Conservation (phyloP, 2,113 vertebrate genomes). For the Callipepla squamata region DNA sequence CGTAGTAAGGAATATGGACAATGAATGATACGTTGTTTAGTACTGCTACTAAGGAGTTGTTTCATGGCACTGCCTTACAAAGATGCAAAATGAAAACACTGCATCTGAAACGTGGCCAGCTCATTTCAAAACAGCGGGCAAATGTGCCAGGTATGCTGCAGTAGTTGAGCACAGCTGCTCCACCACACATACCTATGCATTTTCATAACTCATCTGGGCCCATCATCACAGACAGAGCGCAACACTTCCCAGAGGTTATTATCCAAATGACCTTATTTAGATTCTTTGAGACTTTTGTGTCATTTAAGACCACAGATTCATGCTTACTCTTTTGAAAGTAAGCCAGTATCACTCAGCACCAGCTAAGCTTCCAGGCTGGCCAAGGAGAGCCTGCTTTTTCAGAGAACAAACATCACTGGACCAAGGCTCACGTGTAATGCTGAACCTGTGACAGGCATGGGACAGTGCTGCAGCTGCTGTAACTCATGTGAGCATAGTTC, state of each 20-base stretch:
- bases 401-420: neutral
- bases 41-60: neutral
- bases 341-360: neutral
- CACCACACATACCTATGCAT: neutral
- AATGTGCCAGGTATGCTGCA: neutral
- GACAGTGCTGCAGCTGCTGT: neutral
- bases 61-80: neutral
- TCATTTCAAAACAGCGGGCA: neutral
- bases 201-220: neutral
- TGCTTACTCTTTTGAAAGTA: neutral
- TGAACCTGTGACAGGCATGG: neutral
- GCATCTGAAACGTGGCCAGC: neutral
- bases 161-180: fast-evolving
- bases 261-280: neutral
- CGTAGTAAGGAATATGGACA: fast-evolving
- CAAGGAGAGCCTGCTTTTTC: neutral
- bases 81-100: neutral
- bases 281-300: neutral
- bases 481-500: neutral
- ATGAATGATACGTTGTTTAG: fast-evolving
- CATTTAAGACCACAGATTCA: neutral
- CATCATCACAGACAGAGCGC: neutral
- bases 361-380: neutral
- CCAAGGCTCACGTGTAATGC: neutral
- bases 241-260: neutral